These are phyloP conservation scores for Drosophila serrata DNA, from an alignment of 1,140 invertebrate genomes.

Conservation along the genomic window DNA sequence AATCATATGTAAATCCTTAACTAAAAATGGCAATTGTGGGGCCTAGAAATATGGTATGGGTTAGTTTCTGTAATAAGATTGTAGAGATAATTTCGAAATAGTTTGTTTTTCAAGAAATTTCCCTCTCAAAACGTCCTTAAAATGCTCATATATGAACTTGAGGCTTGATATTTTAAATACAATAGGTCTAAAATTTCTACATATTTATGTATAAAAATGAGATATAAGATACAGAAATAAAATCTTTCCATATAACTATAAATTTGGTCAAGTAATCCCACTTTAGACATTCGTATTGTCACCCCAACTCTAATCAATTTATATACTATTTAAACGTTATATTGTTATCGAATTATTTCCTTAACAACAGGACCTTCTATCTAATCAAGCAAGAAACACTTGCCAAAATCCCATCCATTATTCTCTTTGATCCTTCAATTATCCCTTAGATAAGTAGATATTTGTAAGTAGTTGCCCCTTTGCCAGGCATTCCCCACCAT, in stretches of 20 bases:
- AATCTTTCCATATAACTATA: background rate
- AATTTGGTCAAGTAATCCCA: background rate
- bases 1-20: background rate
- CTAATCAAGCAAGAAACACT: conserved; percentile 19
- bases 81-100: background rate
- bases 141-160: background rate
- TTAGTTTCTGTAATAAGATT: background rate
- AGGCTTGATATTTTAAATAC: background rate
- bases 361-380: background rate
- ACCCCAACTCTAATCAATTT: background rate
- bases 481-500: conserved; percentile 4
- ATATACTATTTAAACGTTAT: background rate
- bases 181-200: background rate
- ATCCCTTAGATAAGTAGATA: conserved; percentile 7
- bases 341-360: background rate
- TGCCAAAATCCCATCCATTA: background rate
- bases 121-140: background rate
- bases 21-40: too few relatives aligned
- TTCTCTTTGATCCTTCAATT: conserved; percentile 35
- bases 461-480: conserved; percentile 15
- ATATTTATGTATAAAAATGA: background rate
- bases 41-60: background rate
- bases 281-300: background rate
- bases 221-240: background rate
- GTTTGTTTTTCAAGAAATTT: background rate